phyloP scores from a whole-genome alignment of 2,113 vertebrate genomes.

The Oenanthe melanoleuca region DNA sequence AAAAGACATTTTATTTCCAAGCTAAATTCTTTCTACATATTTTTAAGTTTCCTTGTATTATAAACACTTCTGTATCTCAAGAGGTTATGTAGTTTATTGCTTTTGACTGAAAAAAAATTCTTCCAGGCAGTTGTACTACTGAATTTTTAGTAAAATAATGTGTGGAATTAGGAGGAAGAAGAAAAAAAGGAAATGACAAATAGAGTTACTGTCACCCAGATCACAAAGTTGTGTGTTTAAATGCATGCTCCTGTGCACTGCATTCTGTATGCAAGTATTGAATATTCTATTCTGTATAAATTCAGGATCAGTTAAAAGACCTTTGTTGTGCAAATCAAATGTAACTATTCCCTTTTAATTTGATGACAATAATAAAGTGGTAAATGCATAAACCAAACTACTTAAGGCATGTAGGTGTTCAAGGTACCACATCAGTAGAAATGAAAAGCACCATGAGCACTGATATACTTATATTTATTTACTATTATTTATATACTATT shows the following conservation, averaged over 20 bases:
- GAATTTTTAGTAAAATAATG: background rate
- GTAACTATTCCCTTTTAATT: background rate
- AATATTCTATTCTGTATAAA: background rate
- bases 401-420: background rate
- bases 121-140: background rate
- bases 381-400: background rate
- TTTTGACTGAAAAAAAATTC: conserved; percentile 27
- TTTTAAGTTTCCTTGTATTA: conserved; percentile 27
- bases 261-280: background rate
- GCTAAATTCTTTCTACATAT: conserved; percentile 20
- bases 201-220: background rate
- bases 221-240: background rate
- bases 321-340: background rate
- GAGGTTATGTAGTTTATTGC: background rate
- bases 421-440: background rate
- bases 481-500: too few species aligned
- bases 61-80: background rate
- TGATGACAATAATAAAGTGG: background rate
- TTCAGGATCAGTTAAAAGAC: background rate
- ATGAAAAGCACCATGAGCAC: background rate
- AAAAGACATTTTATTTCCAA: conserved; percentile 27
- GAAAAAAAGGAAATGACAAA: background rate
- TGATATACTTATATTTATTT: background rate
- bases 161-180: background rate
- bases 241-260: background rate